A percentile compares a stretch with the other conserved stretches of the same genome.
Evolutionary conservation across 37 sponge, comb jelly and placozoan genomes (phyloP).

Genomic region (Lycopodina hypogea): DNA sequence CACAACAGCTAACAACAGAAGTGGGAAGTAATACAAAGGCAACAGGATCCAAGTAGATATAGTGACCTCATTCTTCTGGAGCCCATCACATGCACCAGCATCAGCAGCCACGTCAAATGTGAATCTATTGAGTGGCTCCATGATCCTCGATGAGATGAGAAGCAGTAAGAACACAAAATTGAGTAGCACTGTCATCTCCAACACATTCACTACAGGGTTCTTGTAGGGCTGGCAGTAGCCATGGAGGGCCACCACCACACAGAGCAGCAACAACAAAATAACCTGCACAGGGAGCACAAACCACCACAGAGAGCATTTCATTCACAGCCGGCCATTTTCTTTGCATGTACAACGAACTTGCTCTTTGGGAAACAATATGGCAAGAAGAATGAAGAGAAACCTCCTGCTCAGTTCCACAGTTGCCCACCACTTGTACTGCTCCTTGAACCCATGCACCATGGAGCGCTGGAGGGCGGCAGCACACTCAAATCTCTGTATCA

Average conservation of each 20-base stretch:
- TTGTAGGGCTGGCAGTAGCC: constrained; percentile 56
- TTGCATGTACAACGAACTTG: background rate
- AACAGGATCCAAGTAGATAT: constrained; percentile 25
- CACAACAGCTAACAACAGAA: constrained; percentile 3
- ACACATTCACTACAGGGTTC: constrained; percentile 10
- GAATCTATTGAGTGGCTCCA: constrained; percentile 4
- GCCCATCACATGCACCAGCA: background rate
- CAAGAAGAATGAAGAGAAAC: constrained; percentile 43
- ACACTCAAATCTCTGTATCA: background rate
- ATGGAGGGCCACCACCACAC: constrained; percentile 15
- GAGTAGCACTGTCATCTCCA: constrained; percentile 26
- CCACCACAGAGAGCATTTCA: background rate
- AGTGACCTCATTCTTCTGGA: constrained; percentile 1
- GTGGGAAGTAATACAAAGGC: constrained; percentile 54
- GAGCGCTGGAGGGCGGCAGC: background rate
- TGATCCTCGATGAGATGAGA: constrained; percentile 18
- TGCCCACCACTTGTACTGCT: constrained; percentile 54
- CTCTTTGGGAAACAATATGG: constrained; percentile 44
- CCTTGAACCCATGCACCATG: constrained; percentile 26
- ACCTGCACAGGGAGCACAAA: constrained; percentile 17
- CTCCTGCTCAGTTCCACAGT: constrained; percentile 57
- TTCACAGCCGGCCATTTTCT: background rate
- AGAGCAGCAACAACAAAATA: constrained; percentile 16
- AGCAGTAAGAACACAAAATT: constrained; percentile 41
- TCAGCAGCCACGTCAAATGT: background rate